Percentiles rank a stretch among this genome's conserved stretches.
phyloP scores from a whole-genome alignment of 2,888 invertebrate genomes.

The Clusia tigrina region DNA sequence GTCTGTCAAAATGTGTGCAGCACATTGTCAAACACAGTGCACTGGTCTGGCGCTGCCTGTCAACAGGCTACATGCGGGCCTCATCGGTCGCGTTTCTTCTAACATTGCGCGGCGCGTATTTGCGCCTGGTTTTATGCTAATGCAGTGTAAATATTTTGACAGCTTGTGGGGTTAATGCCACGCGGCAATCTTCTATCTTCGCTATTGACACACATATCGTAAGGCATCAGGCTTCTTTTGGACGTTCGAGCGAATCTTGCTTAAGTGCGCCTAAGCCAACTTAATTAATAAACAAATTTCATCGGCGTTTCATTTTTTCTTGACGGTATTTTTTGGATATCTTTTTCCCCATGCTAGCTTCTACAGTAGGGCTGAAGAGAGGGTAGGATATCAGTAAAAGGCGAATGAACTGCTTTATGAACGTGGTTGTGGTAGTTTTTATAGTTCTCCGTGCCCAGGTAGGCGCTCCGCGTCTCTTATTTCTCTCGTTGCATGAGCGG shows the following conservation, averaged over 20 bases:
- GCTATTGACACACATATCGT: slow-evolving; percentile 11
- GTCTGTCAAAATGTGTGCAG: not conserved
- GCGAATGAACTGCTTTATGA: not conserved
- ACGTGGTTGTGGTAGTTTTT: not conserved
- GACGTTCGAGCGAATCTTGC: not conserved
- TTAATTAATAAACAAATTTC: slow-evolving; percentile 47
- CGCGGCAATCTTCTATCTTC: not conserved
- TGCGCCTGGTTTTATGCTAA: slow-evolving; percentile 11
- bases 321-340: not conserved
- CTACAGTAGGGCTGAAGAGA: not conserved
- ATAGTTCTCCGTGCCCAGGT: too few species aligned
- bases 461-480: too few species aligned
- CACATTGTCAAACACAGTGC: not conserved
- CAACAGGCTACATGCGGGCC: too few species aligned
- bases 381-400: not conserved
- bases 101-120: not conserved
- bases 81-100: not conserved
- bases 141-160: slow-evolving; percentile 21
- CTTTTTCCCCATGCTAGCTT: not conserved
- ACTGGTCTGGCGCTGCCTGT: not conserved
- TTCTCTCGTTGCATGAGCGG: too few species aligned
- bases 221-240: not conserved
- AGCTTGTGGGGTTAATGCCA: slow-evolving; percentile 19
- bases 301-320: not conserved
- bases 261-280: slow-evolving; percentile 1